Conservation (phyloP, 1,140 invertebrate species). For the Ceratina japonica region DNA sequence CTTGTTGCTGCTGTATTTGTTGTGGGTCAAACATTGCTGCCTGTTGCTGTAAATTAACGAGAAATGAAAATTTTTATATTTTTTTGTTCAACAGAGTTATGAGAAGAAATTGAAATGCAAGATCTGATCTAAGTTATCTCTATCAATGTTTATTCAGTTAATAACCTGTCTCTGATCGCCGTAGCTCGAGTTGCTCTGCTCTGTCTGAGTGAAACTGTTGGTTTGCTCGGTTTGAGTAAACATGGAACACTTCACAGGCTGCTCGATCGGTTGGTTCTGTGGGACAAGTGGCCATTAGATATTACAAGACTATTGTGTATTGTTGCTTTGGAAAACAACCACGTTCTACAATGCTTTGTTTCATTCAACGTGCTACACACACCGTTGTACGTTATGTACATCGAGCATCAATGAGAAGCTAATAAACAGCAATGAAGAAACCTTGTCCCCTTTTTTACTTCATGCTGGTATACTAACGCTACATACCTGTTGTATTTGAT, state of each 20-base stretch:
- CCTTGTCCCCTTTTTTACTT: constrained; percentile 22
- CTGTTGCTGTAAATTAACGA: constrained; percentile 60
- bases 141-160: constrained; percentile 19
- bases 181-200: constrained; percentile 74
- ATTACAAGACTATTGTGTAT: constrained; percentile 22
- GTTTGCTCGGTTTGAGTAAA: constrained; percentile 76
- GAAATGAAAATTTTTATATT: not conserved
- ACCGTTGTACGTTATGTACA: constrained; percentile 8
- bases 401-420: constrained; percentile 9
- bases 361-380: constrained; percentile 49
- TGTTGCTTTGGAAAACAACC: constrained; percentile 16
- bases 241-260: constrained; percentile 77
- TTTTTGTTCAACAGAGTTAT: not conserved
- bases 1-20: constrained; percentile 78
- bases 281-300: constrained; percentile 49
- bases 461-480: constrained; percentile 34
- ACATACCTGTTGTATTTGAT: constrained; percentile 76
- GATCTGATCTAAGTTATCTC: not conserved
- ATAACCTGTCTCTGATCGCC: constrained; percentile 70
- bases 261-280: constrained; percentile 69
- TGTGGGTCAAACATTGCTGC: constrained; percentile 78
- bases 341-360: constrained; percentile 31
- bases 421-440: constrained; percentile 12
- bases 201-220: constrained; percentile 78
- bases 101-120: not conserved